Base-by-base conservation (phyloP, 2,888 invertebrate species). In the Torymus texanus region DNA sequence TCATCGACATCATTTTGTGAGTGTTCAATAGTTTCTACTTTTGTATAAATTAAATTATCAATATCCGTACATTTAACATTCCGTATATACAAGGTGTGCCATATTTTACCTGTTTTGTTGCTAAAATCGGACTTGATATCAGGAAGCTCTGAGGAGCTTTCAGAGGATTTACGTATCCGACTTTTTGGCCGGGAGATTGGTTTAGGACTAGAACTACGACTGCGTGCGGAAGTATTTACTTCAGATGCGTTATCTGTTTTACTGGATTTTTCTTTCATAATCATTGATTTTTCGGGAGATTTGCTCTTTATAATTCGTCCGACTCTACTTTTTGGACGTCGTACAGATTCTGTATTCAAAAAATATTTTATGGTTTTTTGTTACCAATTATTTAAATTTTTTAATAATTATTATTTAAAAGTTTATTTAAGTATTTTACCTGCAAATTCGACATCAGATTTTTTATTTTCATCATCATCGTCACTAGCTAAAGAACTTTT, bases 121-220 rank as follows among this genome's bases (percentile, higher is more conserved):
- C 53, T 62, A 58, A 21, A 12, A 4, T 24, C 51, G 21, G 66
- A 74, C 50, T 74, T 58, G 12, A 66, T 0, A 58, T 74, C 74
- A 8, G 74, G 58, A 8, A 21, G 59, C 11, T 21, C 41, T n/a
- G 51, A 63, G 18, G 63, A 66, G 16, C 21, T 24, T 50, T 29
- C 29, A 66, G 65, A 66, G 21, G 4, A 3, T 29, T 74, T 75
- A 24, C 67, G 51, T 2, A 51, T 56, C 29, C 75, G 68, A 68
- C 75, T 76, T 62, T 76, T 76, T 41, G 75, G 51, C 5, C 74
- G 66, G 10, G 53, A n/a, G 1, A 8, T 59, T 56, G 14, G 50
- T 59, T 62, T 63, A 12, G 72, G 62, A 29, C 62, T 63, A 10
- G 10, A 14, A 12, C 12, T 74, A 21, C 12, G 58, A 56, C 58